A percentile compares a stretch with the other conserved stretches of the same genome.
Evolutionary conservation across 30 jellyfish, hydroid and myxozoan genomes (phyloP).

Genomic region (Chironex yamaguchii): DNA sequence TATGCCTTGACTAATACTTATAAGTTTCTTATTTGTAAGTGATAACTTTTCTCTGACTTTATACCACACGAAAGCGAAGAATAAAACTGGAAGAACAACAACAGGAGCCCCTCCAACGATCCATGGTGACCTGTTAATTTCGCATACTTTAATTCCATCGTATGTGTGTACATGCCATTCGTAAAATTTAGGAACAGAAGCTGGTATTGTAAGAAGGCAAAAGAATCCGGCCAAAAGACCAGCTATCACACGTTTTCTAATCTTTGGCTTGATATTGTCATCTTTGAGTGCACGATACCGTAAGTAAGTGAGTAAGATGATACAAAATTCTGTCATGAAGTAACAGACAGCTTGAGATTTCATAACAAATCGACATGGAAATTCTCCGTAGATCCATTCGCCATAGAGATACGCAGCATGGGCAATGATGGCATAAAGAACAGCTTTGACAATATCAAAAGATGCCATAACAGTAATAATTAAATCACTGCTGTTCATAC

Average conservation of each 20-base stretch:
- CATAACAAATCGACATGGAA: conserved; percentile 12
- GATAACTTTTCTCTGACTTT: neutral
- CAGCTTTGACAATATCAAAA: conserved; percentile 37
- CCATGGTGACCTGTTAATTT: conserved; percentile 17
- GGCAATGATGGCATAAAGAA: neutral
- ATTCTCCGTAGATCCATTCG: conserved; percentile 19
- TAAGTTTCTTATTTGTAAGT: neutral
- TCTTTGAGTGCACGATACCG: conserved; percentile 6
- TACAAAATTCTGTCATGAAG: conserved; percentile 35
- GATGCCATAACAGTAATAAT: conserved; percentile 15
- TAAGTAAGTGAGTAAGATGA: conserved; percentile 14
- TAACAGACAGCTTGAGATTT: conserved; percentile 54
- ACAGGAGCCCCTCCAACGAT: neutral
- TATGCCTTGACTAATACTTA: neutral
- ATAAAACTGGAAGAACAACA: conserved; percentile 34
- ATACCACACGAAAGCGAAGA: neutral
- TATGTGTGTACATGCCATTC: conserved; percentile 44
- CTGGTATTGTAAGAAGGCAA: neutral
- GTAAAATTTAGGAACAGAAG: conserved; percentile 45
- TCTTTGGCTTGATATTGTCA: neutral
- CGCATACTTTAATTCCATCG: neutral
- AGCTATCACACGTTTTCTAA: conserved; percentile 1
- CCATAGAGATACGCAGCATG: conserved; percentile 52
- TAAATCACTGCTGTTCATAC: conserved; percentile 34
- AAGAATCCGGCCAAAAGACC: neutral